These are phyloP conservation scores for Acrocephalus kingi DNA, from an alignment of 2,113 vertebrate species.

Conservation along the genomic window DNA sequence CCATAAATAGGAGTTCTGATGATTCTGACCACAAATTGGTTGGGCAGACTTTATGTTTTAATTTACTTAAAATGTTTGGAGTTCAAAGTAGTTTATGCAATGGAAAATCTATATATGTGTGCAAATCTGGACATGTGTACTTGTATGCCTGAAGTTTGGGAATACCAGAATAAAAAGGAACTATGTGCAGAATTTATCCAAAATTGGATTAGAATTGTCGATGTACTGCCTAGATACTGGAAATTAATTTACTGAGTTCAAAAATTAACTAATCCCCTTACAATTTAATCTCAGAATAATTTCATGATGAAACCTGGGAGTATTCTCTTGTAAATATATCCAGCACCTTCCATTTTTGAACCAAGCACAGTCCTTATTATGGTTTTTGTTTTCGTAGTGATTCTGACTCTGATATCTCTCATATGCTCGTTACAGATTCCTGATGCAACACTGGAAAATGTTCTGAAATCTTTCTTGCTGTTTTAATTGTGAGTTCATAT, in stretches of 20 bases:
- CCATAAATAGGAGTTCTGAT: neutral
- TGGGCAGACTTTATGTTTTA: neutral
- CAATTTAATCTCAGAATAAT: neutral
- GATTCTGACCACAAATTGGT: neutral
- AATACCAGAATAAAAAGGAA: neutral
- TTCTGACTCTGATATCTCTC: neutral
- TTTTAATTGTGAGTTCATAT: neutral
- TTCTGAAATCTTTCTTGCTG: neutral
- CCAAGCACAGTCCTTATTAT: neutral
- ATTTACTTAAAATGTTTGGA: neutral
- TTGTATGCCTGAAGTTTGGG: neutral
- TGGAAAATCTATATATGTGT: neutral
- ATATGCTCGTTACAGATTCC: neutral
- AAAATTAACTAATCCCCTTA: neutral
- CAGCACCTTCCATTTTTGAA: neutral
- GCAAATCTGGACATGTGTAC: neutral
- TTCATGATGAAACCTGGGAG: neutral
- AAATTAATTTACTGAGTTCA: slow-evolving; percentile 28
- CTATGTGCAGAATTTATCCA: neutral
- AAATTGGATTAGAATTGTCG: neutral
- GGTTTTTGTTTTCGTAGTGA: neutral
- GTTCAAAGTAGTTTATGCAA: neutral
- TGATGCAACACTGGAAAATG: neutral
- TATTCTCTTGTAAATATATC: neutral
- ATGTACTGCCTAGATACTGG: neutral